These are phyloP conservation scores for Ianthella basta DNA, from an alignment of 37 sponge, comb jelly and placozoan genomes.

Conservation along the genomic window DNA sequence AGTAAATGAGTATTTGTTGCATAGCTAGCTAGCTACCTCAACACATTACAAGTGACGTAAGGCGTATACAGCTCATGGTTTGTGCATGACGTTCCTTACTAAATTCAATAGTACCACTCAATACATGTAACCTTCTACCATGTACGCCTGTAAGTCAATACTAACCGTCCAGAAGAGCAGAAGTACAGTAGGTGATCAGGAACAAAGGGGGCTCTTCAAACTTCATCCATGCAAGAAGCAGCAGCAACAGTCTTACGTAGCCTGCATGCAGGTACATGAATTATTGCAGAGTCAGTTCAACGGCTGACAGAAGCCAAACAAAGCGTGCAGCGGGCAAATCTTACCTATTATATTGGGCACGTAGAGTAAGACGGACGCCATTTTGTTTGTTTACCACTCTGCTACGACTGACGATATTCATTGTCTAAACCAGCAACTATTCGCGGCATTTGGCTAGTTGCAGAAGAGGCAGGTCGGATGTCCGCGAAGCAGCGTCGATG, in stretches of 20 bases:
- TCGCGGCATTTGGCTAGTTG: neutral
- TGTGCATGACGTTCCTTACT: too few species aligned
- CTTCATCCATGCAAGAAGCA: slow-evolving; percentile 50
- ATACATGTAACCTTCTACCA: too few species aligned
- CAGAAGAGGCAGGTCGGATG: neutral
- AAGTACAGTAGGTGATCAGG: slow-evolving; percentile 44
- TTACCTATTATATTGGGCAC: slow-evolving; percentile 80
- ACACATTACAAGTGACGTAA: too few species aligned
- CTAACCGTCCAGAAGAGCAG: slow-evolving; percentile 68
- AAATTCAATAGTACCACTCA: too few species aligned
- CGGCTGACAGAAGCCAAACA: neutral
- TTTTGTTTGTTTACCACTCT: slow-evolving; percentile 20
- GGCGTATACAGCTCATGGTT: too few species aligned
- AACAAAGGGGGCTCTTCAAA: slow-evolving; percentile 42
- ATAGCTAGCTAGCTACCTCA: too few species aligned
- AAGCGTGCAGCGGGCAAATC: neutral
- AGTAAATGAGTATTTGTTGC: too few species aligned
- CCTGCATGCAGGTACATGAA: slow-evolving; percentile 35
- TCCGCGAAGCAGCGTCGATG: too few species aligned
- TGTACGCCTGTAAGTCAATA: neutral
- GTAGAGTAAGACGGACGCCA: slow-evolving; percentile 51
- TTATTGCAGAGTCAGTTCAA: neutral
- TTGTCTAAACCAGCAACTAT: neutral
- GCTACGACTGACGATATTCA: neutral
- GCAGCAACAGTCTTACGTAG: slow-evolving; percentile 58